A percentile compares a stretch with the other conserved stretches of the same genome.
Evolutionary conservation across 1,140 invertebrate genomes (phyloP).

Genomic region (Fragariocoptes setiger): DNA sequence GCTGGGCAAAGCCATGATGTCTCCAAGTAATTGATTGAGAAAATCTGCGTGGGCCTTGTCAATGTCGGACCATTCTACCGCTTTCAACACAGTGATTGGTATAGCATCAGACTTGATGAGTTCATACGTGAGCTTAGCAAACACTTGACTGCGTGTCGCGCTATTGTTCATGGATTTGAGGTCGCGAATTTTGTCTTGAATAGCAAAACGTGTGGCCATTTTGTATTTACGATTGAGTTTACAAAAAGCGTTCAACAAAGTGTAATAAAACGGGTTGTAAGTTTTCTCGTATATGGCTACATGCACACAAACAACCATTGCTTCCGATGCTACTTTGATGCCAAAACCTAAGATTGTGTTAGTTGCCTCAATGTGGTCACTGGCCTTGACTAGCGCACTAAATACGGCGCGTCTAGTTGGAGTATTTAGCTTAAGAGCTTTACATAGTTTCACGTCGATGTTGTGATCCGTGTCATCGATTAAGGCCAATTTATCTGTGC

Average conservation of each 20-base stretch:
- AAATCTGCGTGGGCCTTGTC: constrained; percentile 4
- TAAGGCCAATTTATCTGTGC: too few species aligned
- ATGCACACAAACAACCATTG: constrained; percentile 7
- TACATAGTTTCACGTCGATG: constrained; percentile 5
- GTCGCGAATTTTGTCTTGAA: constrained; percentile 6
- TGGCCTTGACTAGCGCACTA: background rate
- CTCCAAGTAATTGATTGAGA: constrained; percentile 1
- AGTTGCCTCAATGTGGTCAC: constrained; percentile 8
- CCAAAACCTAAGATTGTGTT: constrained; percentile 3
- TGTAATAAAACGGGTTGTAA: constrained; percentile 9
- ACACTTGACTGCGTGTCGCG: too few species aligned
- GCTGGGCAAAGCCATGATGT: constrained; percentile 2
- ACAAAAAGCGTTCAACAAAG: constrained; percentile 6
- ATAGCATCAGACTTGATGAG: constrained; percentile 6
- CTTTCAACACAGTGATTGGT: constrained; percentile 8
- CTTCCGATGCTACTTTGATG: constrained; percentile 6
- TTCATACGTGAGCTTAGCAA: constrained; percentile 1
- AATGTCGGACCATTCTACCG: constrained; percentile 5
- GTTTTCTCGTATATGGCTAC: constrained; percentile 7
- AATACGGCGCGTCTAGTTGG: constrained; percentile 7
- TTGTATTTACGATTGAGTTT: constrained; percentile 8
- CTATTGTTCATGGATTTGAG: background rate
- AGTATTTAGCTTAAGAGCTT: constrained; percentile 5
- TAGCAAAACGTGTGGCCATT: constrained; percentile 6
- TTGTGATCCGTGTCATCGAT: background rate